Conservation (phyloP, 2,888 invertebrate genomes). For the Anorthoa munda region DNA sequence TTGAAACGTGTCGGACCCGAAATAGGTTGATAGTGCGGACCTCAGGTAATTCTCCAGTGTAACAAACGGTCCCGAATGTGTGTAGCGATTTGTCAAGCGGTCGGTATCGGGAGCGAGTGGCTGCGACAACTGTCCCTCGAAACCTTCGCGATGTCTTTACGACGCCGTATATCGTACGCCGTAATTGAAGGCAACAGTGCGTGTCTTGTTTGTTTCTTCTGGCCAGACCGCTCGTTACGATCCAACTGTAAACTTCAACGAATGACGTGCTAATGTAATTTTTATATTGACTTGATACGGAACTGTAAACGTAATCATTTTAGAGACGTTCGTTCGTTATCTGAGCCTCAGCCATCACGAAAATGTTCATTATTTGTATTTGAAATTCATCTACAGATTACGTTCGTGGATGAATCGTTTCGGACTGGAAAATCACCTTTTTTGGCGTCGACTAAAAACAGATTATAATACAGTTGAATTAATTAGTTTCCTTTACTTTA, state of each 20-base stretch:
- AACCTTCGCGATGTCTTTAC: conserved; percentile 71
- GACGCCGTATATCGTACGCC: conserved; percentile 72
- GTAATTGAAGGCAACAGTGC: conserved; percentile 79
- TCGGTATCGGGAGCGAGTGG: conserved; percentile 52
- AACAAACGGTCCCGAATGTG: conserved; percentile 64
- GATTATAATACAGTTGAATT: conserved; percentile 44
- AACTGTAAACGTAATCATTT: conserved; percentile 52
- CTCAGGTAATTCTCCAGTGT: conserved; percentile 60
- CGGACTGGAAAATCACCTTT: conserved; percentile 38
- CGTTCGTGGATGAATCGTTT: conserved; percentile 48
- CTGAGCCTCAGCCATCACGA: conserved; percentile 30
- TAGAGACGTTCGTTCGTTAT: conserved; percentile 42
- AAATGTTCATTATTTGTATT: conserved; percentile 49
- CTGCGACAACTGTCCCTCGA: conserved; percentile 52
- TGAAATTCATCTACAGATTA: conserved; percentile 49
- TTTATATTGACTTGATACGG: conserved; percentile 52
- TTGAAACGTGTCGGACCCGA: conserved; percentile 60
- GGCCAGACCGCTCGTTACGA: conserved; percentile 73
- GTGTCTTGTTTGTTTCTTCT: conserved; percentile 76
- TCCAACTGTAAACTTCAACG: conserved; percentile 74
- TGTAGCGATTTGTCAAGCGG: conserved; percentile 67
- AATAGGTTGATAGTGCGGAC: conserved; percentile 56
- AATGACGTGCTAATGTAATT: conserved; percentile 65
- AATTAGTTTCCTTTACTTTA: conserved; percentile 50
- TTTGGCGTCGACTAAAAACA: conserved; percentile 25